Percentiles rank a stretch among this genome's conserved stretches.
Conservation (phyloP, 2,888 invertebrate species). For the Rhaphigaster nebulosa region DNA sequence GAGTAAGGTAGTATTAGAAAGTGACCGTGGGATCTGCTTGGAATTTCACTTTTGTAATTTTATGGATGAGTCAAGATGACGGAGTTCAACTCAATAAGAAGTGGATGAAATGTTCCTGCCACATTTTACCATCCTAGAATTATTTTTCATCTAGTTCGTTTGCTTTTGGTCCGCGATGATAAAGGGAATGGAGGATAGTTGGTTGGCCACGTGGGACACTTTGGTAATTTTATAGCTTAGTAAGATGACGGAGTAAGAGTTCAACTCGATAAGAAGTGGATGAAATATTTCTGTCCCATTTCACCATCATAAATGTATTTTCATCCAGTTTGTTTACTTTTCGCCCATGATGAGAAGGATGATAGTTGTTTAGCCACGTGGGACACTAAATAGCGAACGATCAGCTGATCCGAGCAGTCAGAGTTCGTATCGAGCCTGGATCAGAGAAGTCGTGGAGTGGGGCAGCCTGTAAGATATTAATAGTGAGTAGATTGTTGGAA, state of each 20-base stretch:
- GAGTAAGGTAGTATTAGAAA: too few species aligned
- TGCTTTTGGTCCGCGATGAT: not conserved
- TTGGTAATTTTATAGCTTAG: too few species aligned
- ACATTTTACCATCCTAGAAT: too few species aligned
- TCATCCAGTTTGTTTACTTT: not conserved
- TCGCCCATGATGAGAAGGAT: not conserved
- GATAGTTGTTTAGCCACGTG: not conserved
- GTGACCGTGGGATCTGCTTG: too few species aligned
- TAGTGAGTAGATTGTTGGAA: slow-evolving; percentile 52
- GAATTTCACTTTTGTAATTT: too few species aligned
- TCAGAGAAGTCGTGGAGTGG: slow-evolving; percentile 24
- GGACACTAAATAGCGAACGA: not conserved
- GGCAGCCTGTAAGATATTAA: slow-evolving; percentile 53
- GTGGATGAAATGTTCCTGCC: too few species aligned
- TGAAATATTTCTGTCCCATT: too few species aligned
- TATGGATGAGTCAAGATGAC: too few species aligned
- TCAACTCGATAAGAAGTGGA: too few species aligned
- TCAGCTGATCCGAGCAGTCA: not conserved
- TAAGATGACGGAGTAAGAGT: too few species aligned
- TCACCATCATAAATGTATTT: not conserved
- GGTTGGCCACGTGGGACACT: not conserved
- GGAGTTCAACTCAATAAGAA: too few species aligned
- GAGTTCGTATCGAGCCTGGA: not conserved
- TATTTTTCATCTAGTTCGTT: too few species aligned
- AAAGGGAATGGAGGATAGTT: not conserved